These are phyloP conservation scores for Dryocosmus kuriphilus DNA, from an alignment of 2,888 invertebrate species.

Conservation along the genomic window DNA sequence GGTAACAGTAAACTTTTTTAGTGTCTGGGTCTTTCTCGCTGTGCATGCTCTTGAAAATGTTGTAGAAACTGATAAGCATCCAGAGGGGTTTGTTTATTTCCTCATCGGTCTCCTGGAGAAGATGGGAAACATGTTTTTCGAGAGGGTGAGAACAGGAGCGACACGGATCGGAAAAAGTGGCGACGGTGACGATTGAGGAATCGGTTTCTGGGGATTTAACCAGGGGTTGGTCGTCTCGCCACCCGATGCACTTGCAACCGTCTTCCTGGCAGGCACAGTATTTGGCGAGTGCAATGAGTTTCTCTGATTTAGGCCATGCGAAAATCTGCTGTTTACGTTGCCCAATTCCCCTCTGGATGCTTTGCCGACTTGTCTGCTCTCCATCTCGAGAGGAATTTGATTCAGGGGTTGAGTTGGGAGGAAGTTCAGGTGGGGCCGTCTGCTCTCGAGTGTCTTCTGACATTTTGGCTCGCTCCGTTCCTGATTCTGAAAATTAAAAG, in stretches of 20 bases:
- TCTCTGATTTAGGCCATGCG: constrained; percentile 87
- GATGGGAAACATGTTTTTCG: constrained; percentile 90
- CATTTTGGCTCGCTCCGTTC: neutral
- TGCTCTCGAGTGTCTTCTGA: constrained; percentile 27
- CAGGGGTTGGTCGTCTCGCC: constrained; percentile 87
- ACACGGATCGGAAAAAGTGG: constrained; percentile 83
- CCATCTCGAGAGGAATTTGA: constrained; percentile 25
- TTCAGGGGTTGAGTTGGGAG: constrained; percentile 8
- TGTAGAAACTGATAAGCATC: constrained; percentile 96
- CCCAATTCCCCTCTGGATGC: constrained; percentile 86
- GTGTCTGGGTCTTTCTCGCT: constrained; percentile 95
- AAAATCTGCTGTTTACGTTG: constrained; percentile 90
- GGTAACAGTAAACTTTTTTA: constrained; percentile 93
- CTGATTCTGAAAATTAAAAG: neutral
- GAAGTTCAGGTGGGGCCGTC: neutral
- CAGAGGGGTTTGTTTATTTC: constrained; percentile 92
- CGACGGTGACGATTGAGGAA: constrained; percentile 73
- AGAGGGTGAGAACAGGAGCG: constrained; percentile 90
- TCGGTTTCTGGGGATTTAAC: constrained; percentile 81
- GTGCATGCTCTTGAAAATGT: constrained; percentile 94
- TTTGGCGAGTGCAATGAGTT: constrained; percentile 89
- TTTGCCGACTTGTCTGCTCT: constrained; percentile 28
- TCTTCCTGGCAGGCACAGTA: constrained; percentile 91
- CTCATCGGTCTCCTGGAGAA: constrained; percentile 86
- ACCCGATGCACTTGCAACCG: constrained; percentile 92